Base-by-base conservation (phyloP, 2,113 vertebrate genomes). In the Redunca redunca region DNA sequence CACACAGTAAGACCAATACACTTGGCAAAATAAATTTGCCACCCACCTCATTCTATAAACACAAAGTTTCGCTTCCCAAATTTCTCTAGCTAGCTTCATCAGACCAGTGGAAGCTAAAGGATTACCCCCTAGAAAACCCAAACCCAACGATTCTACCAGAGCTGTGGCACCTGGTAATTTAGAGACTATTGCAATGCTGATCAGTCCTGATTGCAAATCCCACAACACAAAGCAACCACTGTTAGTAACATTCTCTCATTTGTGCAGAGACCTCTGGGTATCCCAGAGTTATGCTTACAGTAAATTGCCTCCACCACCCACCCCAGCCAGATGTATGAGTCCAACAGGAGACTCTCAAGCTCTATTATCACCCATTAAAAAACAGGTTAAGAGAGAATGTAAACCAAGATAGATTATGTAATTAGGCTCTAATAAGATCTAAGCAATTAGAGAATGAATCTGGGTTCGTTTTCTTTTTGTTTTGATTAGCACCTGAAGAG, bases 391-490 rank as follows among this genome's bases (percentile, higher is more conserved):
- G 78, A 93, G 58, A 94, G 48, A 71, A 82, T 87, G 53, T 87
- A 97, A 97, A 95, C 90, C 53, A 26, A 93, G 95, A 97, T 50
- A 78, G 90, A 93, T 97, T 94, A 94, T 90, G 15, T 92, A 97
- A 97, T 91, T 89, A 92, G 64, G n/a, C 62, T 91, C 85, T 93
- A 96, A 94, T 93, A 93, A 96, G 91, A 94, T 67, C 88, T 57
- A 88, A n/a, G 57, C 78, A 83, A 91, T 90, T 81, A 95, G 83
- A 97, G 57, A 96, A 88, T 89, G 84, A 91, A 96, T 95, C 93
- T 92, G 58, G 92, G 93, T 92, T 95, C 67, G 86, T 95, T 97
- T 97, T 94, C 95, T 95, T 97, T 97, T 94, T 96, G 62, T 96
- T 97, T 97, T 95, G 96, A 71, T 97, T 87, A 94, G 91, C 16